phyloP scores from a whole-genome alignment of 2,888 invertebrate species.

The Cordilura impudica region DNA sequence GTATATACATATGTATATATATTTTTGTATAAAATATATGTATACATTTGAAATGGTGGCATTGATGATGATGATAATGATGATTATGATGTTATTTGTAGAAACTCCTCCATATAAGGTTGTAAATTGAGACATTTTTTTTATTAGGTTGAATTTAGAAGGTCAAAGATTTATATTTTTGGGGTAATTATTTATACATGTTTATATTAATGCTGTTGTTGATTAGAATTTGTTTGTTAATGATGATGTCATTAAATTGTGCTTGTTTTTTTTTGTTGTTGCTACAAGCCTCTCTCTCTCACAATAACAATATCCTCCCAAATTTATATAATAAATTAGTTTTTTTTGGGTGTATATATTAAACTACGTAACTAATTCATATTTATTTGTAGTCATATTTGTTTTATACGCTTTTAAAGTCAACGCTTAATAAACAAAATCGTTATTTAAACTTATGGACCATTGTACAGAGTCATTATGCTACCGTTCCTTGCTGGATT shows the following conservation, averaged over 20 bases:
- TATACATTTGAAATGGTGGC: conserved; percentile 36
- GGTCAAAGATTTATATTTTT: conserved; percentile 49
- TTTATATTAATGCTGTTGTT: background rate
- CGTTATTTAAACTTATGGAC: conserved; percentile 61
- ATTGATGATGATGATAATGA: conserved; percentile 28
- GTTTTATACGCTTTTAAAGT: conserved; percentile 56
- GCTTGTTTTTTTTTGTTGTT: background rate
- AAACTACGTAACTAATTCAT: too few species aligned
- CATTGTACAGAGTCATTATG: conserved; percentile 60
- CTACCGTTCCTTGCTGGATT: conserved; percentile 49
- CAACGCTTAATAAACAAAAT: conserved; percentile 62
- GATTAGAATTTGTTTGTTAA: conserved; percentile 2
- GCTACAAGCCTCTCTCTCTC: background rate
- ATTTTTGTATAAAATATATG: conserved; percentile 16
- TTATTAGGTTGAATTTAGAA: conserved; percentile 2
- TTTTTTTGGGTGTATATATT: background rate
- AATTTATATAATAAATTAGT: conserved; percentile 27
- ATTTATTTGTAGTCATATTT: conserved; percentile 2
- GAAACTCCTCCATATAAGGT: conserved; percentile 34
- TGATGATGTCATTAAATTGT: conserved; percentile 51
- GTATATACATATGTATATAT: background rate
- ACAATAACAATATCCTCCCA: background rate
- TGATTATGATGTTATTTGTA: conserved; percentile 20
- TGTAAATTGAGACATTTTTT: conserved; percentile 55
- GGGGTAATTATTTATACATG: background rate